phyloP scores from a whole-genome alignment of 2,113 vertebrate species.

The Phaetusa simplex region DNA sequence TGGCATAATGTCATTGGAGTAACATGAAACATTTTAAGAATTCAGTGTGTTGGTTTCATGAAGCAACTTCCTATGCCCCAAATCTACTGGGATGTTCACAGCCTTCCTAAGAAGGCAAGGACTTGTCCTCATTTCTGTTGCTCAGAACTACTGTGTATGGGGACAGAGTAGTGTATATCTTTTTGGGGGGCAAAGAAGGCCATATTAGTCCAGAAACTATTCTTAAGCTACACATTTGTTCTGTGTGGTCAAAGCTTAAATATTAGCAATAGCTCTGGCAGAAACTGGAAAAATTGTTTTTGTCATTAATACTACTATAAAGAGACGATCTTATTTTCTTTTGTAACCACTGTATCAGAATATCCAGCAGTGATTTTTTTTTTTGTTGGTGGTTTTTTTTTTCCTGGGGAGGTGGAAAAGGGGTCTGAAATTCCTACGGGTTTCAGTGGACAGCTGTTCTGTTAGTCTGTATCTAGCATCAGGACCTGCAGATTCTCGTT shows the following conservation, averaged over 20 bases:
- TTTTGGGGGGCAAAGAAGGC: background rate
- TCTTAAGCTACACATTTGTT: background rate
- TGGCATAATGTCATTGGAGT: background rate
- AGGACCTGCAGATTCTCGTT: background rate
- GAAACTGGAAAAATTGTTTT: background rate
- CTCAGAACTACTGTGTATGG: background rate
- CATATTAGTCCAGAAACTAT: background rate
- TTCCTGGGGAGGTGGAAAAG: background rate
- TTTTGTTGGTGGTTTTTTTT: no score
- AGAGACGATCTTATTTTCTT: background rate
- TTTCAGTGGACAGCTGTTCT: background rate
- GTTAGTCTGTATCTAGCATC: background rate
- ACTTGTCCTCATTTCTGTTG: background rate
- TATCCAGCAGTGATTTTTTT: background rate
- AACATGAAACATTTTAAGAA: background rate
- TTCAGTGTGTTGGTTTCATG: background rate
- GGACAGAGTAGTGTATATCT: accelerated
- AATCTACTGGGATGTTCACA: background rate
- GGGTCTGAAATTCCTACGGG: background rate
- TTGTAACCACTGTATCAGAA: background rate
- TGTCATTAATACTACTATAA: background rate
- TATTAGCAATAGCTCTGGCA: background rate
- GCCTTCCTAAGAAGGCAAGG: background rate
- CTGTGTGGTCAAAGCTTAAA: background rate
- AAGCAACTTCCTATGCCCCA: background rate